Base-by-base conservation (phyloP, 2,113 vertebrate species). In the Solea solea region DNA sequence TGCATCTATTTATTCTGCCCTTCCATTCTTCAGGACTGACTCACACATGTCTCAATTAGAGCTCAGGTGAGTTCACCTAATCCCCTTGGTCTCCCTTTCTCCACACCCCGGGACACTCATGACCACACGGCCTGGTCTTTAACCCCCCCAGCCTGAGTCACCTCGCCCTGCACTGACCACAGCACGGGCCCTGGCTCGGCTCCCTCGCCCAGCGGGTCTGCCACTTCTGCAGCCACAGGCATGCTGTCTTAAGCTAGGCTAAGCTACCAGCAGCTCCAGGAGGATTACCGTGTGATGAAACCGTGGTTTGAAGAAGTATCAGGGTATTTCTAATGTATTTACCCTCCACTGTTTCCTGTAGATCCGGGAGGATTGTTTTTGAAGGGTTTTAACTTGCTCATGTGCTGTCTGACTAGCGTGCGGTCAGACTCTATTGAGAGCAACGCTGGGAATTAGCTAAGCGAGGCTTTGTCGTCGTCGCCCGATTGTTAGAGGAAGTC, bases 211-310 rank as follows among this genome's bases (percentile, higher is more conserved):
- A 3, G 3, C 56, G 0, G 49, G 61, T 48, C 55, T 12, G 40
- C 46, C 34, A 14, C 1, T 13, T 59, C 21, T 7, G 0, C 61
- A 27, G 55, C 76, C 61, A 7, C 64, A 60, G 58, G 64, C 34
- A 63, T 3, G 67, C 74, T 61, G 34, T 1, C 56, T 64, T 73
- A 75, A 83, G 53, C 53, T 65, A 15, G 0, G 15, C 74, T 80
- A 74, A 81, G 62, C 40, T 70, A 70, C 44, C 62, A 48, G 62
- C 48, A 75, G 40, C 21, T 46, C 40, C 46, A 3, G 0, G 0
- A 44, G 58, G 78, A 82, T 89, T 88, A 88, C 5, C 8, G 12
- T 34, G 50, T 88, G 82, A 86, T 85, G 87, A 87, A 82, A 86
- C 80, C 4, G 82, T 63, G 74, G 84, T 85, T 76, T 69, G 62